Conservation (phyloP, 2,113 vertebrate genomes). For the Actinemys pallida region DNA sequence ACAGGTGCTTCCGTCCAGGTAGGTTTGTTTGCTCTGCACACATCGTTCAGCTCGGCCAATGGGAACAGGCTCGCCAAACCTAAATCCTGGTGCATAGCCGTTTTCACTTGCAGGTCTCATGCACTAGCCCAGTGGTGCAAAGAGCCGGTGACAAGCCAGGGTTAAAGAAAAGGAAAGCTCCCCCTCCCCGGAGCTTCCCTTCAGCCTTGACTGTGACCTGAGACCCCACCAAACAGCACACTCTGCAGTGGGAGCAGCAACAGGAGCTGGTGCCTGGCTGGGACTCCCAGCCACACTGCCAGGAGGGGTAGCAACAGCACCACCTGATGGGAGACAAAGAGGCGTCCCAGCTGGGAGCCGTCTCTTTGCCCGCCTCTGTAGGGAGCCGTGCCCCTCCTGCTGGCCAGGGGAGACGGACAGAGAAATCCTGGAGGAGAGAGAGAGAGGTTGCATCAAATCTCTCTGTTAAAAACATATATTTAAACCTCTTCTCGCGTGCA, state of each 20-base stretch:
- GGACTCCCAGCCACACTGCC: neutral
- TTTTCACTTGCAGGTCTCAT: neutral
- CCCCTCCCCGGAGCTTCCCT: rapidly evolving
- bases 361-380: neutral
- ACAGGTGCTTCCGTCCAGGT: neutral
- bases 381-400: neutral
- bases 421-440: neutral
- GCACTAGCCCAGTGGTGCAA: neutral
- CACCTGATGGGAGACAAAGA: neutral
- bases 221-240: neutral
- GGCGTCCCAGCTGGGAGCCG: neutral
- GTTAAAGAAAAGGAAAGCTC: neutral
- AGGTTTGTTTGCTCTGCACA: neutral
- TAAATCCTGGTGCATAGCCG: neutral
- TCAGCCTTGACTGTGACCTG: neutral
- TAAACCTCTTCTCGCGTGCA: neutral
- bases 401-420: neutral
- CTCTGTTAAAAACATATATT: neutral
- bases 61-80: neutral
- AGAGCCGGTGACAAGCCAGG: rapidly evolving
- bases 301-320: neutral
- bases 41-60: neutral
- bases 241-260: neutral
- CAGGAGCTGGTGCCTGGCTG: neutral
- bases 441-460: neutral